Evolutionary conservation across 2,797 vertebrate genomes (phyloP), one percentile per base, ranked within the genome.

Genomic region (Pseudochaenichthys georgianus): DNA sequence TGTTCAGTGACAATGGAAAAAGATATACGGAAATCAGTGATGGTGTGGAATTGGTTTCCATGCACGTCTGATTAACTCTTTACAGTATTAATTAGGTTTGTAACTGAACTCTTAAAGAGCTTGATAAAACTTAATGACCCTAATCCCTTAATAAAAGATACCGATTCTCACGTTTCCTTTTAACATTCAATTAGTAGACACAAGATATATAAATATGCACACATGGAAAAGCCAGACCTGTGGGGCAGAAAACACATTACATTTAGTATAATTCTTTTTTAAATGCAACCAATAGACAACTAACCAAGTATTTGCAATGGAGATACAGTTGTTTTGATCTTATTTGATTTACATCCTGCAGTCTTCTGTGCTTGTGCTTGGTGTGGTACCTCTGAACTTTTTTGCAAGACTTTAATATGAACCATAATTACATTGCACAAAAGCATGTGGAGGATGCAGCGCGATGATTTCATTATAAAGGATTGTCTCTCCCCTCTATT

Each of bases 81-180:
- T 85, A 61, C 65, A 86, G 7, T 80, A 84, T 86, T 91, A 73
- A 85, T 88, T 77, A 77, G 74, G 75, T 75, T 70, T 53, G 83
- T 79, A 88, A 87, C 71, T 68, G 60, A 88, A 85, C 78, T 79
- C 80, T 84, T 50, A 15, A 67, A 28, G 58, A 45, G 46, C 68
- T 80, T 60, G 77, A 82, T 87, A 80, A 82, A 80, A 83, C 41
- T 73, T 80, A 47, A 77, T 78, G 73, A 85, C 45, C 66, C 68
- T 77, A 82, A 86, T 88, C 76, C 67, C 47, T 75, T 61, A 64
- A 63, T 83, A 68, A 66, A 78, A 77, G 66, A 72, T 57, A 60
- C 47, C 53, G 70, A 70, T 80, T 76, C 82, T 89, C 78, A 77
- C 63, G 72, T 84, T 78, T 74, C 83, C 9, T 65, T 38, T 13